A percentile compares a stretch with the other conserved stretches of the same genome.
Conservation (phyloP, 2,888 invertebrate species). For the Lasioglossum oenotherae region DNA sequence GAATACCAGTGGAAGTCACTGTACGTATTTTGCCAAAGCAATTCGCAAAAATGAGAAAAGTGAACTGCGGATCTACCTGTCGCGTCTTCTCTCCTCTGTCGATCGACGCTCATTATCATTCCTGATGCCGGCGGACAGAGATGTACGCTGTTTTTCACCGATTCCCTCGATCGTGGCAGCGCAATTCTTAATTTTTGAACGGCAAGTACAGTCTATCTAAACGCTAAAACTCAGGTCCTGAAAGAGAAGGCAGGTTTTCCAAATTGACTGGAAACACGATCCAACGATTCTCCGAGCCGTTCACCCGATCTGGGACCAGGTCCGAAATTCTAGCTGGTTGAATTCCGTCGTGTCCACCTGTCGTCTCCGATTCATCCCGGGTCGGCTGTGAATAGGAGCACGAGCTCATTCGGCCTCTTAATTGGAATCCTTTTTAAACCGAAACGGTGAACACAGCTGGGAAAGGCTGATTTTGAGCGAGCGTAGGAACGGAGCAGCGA, state of each 20-base stretch:
- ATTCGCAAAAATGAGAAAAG: background rate
- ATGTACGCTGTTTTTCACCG: no score
- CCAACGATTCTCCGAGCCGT: background rate
- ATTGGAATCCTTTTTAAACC: conserved; percentile 69
- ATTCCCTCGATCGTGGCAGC: no score
- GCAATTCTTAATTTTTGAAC: no score
- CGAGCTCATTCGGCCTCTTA: conserved; percentile 64
- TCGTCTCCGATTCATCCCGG: conserved; percentile 56
- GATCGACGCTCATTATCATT: background rate
- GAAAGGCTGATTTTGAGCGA: conserved; percentile 10
- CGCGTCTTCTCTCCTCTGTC: background rate
- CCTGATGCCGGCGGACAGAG: background rate
- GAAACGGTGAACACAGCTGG: conserved; percentile 62
- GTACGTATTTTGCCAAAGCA: background rate
- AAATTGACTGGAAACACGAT: background rate
- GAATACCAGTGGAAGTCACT: no score
- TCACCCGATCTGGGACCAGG: background rate
- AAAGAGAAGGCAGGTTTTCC: background rate
- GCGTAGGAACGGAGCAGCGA: background rate
- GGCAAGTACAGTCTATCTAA: background rate
- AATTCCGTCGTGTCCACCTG: conserved; percentile 59
- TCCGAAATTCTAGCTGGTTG: conserved; percentile 24
- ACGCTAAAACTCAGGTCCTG: background rate
- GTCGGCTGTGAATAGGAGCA: conserved; percentile 63
- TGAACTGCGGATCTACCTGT: background rate